A percentile compares a stretch with the other conserved stretches of the same genome.
Evolutionary conservation across 2,888 invertebrate species (phyloP).

Genomic region (Orchesellides sinensis): DNA sequence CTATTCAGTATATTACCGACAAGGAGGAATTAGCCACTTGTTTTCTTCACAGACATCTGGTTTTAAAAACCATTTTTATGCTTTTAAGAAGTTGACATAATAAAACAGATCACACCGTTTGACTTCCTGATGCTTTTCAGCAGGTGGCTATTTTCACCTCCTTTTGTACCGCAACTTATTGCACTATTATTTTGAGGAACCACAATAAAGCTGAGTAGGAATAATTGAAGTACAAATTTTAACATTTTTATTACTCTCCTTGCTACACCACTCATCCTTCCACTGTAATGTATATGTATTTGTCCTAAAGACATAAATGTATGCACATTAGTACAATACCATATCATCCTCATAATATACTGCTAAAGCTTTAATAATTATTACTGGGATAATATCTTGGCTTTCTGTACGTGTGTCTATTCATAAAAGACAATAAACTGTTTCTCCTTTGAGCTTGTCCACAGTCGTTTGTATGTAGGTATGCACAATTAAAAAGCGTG

Average conservation of each 20-base stretch:
- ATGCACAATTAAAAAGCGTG: background rate
- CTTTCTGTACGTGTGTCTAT: background rate
- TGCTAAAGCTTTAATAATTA: no score
- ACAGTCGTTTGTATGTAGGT: no score
- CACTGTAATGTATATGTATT: background rate
- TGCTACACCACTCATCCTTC: no score
- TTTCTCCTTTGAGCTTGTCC: no score
- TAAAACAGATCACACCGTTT: conserved; percentile 26
- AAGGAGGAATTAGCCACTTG: conserved; percentile 49
- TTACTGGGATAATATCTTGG: background rate
- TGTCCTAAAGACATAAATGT: no score
- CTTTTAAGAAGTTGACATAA: conserved; percentile 47
- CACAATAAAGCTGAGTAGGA: conserved; percentile 36
- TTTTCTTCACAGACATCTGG: conserved; percentile 44
- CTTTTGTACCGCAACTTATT: conserved; percentile 4
- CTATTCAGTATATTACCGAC: conserved; percentile 30
- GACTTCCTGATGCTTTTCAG: background rate
- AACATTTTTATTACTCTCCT: conserved; percentile 50
- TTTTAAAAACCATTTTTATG: conserved; percentile 37
- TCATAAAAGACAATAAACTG: conserved; percentile 8
- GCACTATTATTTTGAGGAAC: conserved; percentile 36
- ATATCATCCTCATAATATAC: background rate
- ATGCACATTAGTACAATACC: no score
- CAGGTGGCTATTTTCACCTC: conserved; percentile 34
- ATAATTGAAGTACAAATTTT: conserved; percentile 49